Evolutionary conservation across 2,888 invertebrate species (phyloP).

Genomic region (Alcis repandata): DNA sequence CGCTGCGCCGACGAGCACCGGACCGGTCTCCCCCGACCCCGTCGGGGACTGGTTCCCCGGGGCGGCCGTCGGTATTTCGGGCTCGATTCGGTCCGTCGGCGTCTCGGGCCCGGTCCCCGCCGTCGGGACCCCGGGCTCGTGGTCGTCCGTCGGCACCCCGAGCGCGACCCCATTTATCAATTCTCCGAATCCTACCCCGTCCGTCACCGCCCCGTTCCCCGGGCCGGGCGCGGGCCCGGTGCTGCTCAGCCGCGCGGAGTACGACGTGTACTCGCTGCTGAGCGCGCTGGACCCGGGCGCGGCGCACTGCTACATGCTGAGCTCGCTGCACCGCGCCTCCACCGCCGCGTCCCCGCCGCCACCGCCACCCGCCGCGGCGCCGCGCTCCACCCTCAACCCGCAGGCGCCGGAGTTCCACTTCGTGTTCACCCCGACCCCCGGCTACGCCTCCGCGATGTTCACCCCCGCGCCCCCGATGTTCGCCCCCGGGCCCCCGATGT

Average conservation of each 20-base stretch:
- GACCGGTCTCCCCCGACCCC: too few species aligned
- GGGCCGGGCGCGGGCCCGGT: constrained; percentile 42
- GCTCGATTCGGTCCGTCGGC: too few species aligned
- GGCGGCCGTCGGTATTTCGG: too few species aligned
- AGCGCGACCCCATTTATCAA: constrained; percentile 12
- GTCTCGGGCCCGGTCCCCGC: too few species aligned
- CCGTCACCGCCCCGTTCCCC: constrained; percentile 11
- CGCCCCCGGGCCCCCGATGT: not conserved
- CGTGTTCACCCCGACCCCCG: not conserved
- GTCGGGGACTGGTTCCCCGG: too few species aligned
- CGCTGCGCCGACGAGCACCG: not conserved
- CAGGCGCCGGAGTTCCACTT: constrained; percentile 37
- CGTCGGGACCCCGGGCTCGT: too few species aligned
- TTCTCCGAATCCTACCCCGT: constrained; percentile 1
- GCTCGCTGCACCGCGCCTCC: constrained; percentile 50
- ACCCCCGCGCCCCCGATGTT: not conserved
- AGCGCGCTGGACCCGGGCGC: constrained; percentile 58
- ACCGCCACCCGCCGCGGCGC: not conserved
- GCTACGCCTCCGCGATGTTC: not conserved
- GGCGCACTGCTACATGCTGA: constrained; percentile 68
- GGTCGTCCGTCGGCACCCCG: constrained; percentile 15
- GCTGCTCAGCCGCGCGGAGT: constrained; percentile 60
- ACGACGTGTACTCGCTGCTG: constrained; percentile 62
- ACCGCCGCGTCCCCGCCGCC: too few species aligned
- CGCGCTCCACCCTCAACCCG: constrained; percentile 31